phyloP scores from a whole-genome alignment of 2,797 vertebrate genomes.

The Centropyge bicolor region DNA sequence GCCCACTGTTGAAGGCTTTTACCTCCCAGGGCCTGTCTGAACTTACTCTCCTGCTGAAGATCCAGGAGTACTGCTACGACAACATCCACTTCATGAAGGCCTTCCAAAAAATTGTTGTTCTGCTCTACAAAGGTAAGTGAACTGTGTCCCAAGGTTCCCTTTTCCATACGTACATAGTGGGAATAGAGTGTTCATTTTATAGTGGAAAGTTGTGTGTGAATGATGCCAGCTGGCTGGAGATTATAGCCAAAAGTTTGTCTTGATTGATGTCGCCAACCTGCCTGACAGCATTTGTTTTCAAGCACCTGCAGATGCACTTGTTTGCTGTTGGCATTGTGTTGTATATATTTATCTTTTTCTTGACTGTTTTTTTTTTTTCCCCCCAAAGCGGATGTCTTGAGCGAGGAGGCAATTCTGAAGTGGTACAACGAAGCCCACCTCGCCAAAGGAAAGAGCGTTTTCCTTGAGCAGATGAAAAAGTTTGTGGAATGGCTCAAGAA shows the following conservation, averaged over 20 bases:
- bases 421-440: constrained; percentile 93
- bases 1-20: constrained; percentile 94
- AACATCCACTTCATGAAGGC: constrained; percentile 98
- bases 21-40: constrained; percentile 94
- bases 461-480: constrained; percentile 95
- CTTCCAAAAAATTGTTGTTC: constrained; percentile 97
- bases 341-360: not conserved
- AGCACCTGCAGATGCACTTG: constrained; percentile 70
- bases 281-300: constrained; percentile 52
- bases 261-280: constrained; percentile 66
- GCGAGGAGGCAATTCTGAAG: constrained; percentile 94
- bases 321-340: constrained; percentile 42
- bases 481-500: constrained; percentile 97
- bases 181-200: constrained; percentile 25
- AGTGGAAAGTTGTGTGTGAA: constrained; percentile 27
- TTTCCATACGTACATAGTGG: constrained; percentile 10
- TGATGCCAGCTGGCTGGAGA: constrained; percentile 71
- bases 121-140: constrained; percentile 93
- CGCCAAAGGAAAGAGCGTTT: constrained; percentile 93
- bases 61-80: constrained; percentile 96
- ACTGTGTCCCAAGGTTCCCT: not conserved
- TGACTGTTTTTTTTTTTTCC: constrained; percentile 15
- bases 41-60: constrained; percentile 93
- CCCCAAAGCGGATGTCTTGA: constrained; percentile 92
- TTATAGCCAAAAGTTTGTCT: constrained; percentile 65